A percentile compares a stretch with the other conserved stretches of the same genome.
Conservation (phyloP, 1,140 invertebrate species). For the Octopus bimaculoides region DNA sequence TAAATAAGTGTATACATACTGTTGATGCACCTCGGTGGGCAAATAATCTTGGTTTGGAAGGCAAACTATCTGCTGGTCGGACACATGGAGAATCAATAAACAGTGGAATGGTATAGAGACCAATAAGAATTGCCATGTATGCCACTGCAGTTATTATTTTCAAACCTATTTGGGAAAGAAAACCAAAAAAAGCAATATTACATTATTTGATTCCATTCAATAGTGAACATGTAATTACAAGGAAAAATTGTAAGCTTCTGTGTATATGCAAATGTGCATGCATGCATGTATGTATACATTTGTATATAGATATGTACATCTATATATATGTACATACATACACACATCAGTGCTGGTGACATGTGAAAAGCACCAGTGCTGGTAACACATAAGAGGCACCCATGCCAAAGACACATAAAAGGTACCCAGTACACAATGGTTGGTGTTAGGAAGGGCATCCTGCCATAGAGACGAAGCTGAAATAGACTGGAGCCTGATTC, state of each 20-base stretch:
- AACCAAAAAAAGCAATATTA: background rate
- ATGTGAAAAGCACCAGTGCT: no score
- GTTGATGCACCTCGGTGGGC: conserved; percentile 44
- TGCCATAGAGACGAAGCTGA: no score
- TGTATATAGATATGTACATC: background rate
- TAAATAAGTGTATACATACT: conserved; percentile 31
- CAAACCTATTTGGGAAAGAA: background rate
- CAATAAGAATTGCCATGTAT: conserved; percentile 10
- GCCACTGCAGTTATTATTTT: background rate
- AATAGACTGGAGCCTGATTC: no score
- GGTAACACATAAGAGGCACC: no score
- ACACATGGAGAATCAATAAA: conserved; percentile 50
- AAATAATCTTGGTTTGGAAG: conserved; percentile 39
- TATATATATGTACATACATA: background rate
- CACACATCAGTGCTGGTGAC: background rate
- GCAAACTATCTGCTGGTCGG: conserved; percentile 28
- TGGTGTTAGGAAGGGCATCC: no score
- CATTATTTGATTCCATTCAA: background rate
- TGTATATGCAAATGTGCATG: no score
- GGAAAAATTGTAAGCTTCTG: no score
- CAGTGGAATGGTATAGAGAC: conserved; percentile 43
- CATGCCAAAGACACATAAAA: no score
- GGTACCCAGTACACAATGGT: no score
- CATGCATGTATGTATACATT: background rate
- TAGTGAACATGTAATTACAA: no score